A percentile compares a stretch with the other conserved stretches of the same genome.
These are phyloP conservation scores for Pocillopora grandis DNA, from an alignment of 92 coral and sea anemone genomes.

Conservation along the genomic window DNA sequence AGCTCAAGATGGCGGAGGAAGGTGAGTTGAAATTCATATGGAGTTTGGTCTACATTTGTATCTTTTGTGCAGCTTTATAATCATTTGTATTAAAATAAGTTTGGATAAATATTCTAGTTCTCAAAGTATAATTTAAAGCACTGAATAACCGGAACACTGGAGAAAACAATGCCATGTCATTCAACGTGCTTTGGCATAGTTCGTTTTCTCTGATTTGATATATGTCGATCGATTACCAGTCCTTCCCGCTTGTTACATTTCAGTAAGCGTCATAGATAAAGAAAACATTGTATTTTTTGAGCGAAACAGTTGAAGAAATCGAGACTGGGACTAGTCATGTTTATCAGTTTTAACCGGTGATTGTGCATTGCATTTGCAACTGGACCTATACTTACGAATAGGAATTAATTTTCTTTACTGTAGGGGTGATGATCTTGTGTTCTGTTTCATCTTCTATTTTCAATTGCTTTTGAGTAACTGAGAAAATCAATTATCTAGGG, in stretches of 20 bases:
- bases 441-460: no score
- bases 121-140: background rate
- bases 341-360: no score
- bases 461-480: no score
- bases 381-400: no score
- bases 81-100: background rate
- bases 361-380: no score
- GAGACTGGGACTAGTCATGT: background rate
- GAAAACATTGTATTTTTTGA: background rate
- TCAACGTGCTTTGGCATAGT: background rate
- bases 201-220: background rate
- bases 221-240: background rate
- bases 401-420: no score
- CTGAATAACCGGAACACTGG: background rate
- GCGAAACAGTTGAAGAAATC: background rate
- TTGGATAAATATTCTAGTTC: no score
- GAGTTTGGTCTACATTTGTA: background rate
- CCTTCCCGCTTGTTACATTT: background rate
- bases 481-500: no score
- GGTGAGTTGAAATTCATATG: slow-evolving; percentile 49
- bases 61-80: background rate
- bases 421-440: no score
- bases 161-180: background rate
- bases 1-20: slow-evolving; percentile 83
- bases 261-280: background rate